Conservation (phyloP, 1,140 invertebrate genomes). For the Scaptomyza pallida region DNA sequence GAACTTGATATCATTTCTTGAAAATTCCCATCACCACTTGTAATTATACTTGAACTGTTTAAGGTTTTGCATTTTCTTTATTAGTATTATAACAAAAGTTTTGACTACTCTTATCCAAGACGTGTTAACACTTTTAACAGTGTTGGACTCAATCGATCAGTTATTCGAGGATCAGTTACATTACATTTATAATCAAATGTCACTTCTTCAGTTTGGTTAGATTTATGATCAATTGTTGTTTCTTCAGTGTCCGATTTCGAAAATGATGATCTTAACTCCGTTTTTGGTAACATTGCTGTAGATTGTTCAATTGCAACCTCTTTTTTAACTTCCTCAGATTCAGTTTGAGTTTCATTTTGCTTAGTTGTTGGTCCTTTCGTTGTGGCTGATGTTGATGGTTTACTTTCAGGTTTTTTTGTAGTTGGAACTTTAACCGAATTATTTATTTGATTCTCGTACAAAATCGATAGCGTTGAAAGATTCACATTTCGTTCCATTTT, state of each 20-base stretch:
- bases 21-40: conserved; percentile 1
- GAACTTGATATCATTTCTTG: neutral
- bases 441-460: too few relatives aligned
- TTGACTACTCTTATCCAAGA: conserved; percentile 20
- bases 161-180: neutral
- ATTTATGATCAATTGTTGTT: neutral
- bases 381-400: too few relatives aligned
- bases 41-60: too few relatives aligned
- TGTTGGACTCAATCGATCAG: conserved; percentile 16
- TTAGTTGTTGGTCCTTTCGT: too few relatives aligned
- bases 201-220: neutral
- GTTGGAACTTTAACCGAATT: too few relatives aligned
- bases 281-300: neutral
- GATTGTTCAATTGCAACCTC: neutral
- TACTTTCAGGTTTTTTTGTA: too few relatives aligned
- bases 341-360: too few relatives aligned
- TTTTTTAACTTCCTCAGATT: neutral
- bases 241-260: neutral
- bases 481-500: too few relatives aligned
- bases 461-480: too few relatives aligned
- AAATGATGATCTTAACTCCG: neutral
- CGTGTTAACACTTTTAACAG: conserved; percentile 38
- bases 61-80: neutral
- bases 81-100: neutral
- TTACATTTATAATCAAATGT: neutral